phyloP scores from a whole-genome alignment of 2,888 invertebrate species.

The Onchidella celtica region DNA sequence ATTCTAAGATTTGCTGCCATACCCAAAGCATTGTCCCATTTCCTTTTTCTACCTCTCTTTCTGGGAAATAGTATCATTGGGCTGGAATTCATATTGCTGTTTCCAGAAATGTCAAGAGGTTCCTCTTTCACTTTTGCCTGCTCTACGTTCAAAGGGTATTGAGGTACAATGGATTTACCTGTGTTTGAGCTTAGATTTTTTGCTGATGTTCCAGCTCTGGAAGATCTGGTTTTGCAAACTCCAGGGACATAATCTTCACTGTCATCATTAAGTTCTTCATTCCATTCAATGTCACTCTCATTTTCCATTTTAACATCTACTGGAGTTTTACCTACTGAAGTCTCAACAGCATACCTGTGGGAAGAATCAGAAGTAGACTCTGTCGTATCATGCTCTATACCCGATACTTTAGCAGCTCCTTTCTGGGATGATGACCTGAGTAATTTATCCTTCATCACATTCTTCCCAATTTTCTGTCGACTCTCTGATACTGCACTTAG shows the following conservation, averaged over 20 bases:
- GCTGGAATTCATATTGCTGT: not conserved
- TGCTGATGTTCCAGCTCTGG: not conserved
- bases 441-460: slow-evolving; percentile 10
- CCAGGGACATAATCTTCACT: slow-evolving; percentile 47
- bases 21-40: slow-evolving; percentile 49
- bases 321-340: not conserved
- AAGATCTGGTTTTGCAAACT: not conserved
- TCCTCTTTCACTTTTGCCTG: not conserved
- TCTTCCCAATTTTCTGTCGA: slow-evolving; percentile 45
- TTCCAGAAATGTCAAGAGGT: too few species aligned
- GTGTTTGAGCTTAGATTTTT: not conserved
- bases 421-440: slow-evolving; percentile 24
- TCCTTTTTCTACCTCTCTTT: slow-evolving; percentile 48
- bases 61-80: slow-evolving; percentile 8
- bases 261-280: slow-evolving; percentile 47
- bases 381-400: too few species aligned
- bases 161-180: not conserved
- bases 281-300: slow-evolving; percentile 41
- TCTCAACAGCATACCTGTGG: not conserved
- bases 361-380: too few species aligned
- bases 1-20: slow-evolving; percentile 42
- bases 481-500: slow-evolving; percentile 46
- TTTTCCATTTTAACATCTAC: slow-evolving; percentile 27
- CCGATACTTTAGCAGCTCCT: not conserved
- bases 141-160: not conserved